Conservation (phyloP, 2,113 vertebrate genomes). For the Calyptommatus sinebrachiatus region DNA sequence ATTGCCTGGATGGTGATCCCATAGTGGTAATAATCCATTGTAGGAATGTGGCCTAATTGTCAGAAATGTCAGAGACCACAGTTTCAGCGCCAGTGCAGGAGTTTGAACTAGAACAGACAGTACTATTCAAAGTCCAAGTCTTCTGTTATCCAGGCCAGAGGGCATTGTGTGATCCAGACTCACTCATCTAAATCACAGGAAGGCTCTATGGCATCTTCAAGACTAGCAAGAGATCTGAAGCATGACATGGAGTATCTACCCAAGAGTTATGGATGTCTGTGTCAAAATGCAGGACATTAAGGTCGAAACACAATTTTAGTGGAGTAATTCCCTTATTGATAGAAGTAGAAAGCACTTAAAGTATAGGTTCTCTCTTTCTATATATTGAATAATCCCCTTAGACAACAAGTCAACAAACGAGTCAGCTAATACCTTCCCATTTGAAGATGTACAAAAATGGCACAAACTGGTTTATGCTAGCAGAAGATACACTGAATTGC, state of each 20-base stretch:
- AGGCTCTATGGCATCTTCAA: too few species aligned
- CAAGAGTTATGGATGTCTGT: too few species aligned
- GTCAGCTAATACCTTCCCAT: not conserved
- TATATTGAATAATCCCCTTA: not conserved
- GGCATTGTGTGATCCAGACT: not conserved
- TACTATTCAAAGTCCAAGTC: not conserved
- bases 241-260: too few species aligned
- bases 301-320: not conserved
- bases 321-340: not conserved
- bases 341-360: not conserved
- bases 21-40: too few species aligned
- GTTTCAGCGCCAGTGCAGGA: too few species aligned
- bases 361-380: not conserved
- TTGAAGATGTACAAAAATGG: not conserved
- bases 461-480: not conserved
- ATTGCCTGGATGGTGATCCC: too few species aligned
- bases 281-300: too few species aligned
- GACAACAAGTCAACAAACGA: not conserved
- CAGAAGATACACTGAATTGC: not conserved
- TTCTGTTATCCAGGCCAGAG: not conserved
- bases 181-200: too few species aligned
- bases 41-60: too few species aligned
- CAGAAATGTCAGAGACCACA: too few species aligned
- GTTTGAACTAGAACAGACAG: not conserved
- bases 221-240: too few species aligned